Evolutionary conservation across 2,113 vertebrate genomes (phyloP).

Genomic region (Arvicanthis niloticus): DNA sequence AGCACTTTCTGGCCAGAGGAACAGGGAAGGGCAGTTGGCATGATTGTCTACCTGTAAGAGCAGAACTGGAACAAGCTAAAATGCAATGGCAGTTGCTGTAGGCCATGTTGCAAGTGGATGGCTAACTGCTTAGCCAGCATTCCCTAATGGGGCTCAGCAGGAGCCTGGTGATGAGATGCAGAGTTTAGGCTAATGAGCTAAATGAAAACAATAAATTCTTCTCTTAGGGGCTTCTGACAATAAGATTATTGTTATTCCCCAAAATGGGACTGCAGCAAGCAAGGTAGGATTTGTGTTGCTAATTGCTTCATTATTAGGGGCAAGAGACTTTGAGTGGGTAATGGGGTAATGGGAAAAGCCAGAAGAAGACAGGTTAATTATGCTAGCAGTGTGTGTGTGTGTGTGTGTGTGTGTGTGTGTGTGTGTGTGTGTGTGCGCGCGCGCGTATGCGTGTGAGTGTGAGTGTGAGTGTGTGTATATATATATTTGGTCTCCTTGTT

Average conservation of each 20-base stretch:
- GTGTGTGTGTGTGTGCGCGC: too few species aligned
- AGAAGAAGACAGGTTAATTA: constrained; percentile 17
- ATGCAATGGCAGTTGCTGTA: constrained; percentile 33
- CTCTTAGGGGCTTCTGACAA: constrained; percentile 80
- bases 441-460: too few species aligned
- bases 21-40: constrained; percentile 47
- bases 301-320: constrained; percentile 71
- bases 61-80: constrained; percentile 53
- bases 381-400: neutral
- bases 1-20: constrained; percentile 49
- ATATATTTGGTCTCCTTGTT: neutral
- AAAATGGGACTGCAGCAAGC: constrained; percentile 67
- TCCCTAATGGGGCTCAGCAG: constrained; percentile 71
- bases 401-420: too few species aligned
- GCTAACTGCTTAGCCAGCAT: constrained; percentile 50
- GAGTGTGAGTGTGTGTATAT: too few species aligned
- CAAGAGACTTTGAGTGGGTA: neutral
- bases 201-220: constrained; percentile 81
- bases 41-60: constrained; percentile 49
- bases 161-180: constrained; percentile 81
- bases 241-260: constrained; percentile 81
- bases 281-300: constrained; percentile 74
- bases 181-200: constrained; percentile 84
- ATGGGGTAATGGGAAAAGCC: constrained; percentile 48
- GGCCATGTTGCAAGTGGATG: neutral